Evolutionary conservation across 64 coral and sea anemone genomes (phyloP), one percentile per base, ranked within the genome.

Genomic region (Pocillopora verrucosa): DNA sequence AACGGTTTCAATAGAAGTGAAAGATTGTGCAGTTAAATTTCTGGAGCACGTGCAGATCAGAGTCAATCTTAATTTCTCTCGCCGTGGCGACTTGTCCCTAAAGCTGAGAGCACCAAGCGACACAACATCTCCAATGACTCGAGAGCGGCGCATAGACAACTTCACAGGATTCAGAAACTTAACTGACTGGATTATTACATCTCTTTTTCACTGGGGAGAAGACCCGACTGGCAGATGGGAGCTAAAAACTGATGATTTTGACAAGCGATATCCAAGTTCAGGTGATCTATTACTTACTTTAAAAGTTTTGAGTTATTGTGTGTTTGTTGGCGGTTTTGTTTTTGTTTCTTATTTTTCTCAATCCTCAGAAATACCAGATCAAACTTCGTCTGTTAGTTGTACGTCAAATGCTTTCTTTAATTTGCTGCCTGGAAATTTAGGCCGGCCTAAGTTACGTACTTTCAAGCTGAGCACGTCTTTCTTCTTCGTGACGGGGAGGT

Each of bases 21-120:
- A n/a, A 15, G 74, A 87, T 61, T 88, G 86, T 13, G 16, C 34
- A 0, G 77, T 88, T 1, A 88, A 58, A 61, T 76, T 76, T 22
- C 73, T 88, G 73, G 86, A 88, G 62, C 86, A 88, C 34, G 86
- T 88, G 25, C 86, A 88, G 35, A 22, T 88, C 9, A 88, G 61
- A 34, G 58, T 88, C 35, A 61, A 76, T 88, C 86, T 88, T 14
- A 11, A 38, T 88, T 88, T 88, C 35, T 1, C 10, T 11, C 86
- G 72, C 22, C 86, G 86, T 17, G 86, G 86, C 5, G 73, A 88
- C 34, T 20, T 88, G 58, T 15, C 34, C 19, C 56, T 88, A 0
- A 57, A 76, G 58, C 73, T 88, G 57, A 56, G 35, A 34, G 86
- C 86, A 15, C 73, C 58, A 6, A 88, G 17, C 41, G 86, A 72